These are phyloP conservation scores for Diabrotica balteata DNA, from an alignment of 2,888 invertebrate genomes.

Conservation along the genomic window DNA sequence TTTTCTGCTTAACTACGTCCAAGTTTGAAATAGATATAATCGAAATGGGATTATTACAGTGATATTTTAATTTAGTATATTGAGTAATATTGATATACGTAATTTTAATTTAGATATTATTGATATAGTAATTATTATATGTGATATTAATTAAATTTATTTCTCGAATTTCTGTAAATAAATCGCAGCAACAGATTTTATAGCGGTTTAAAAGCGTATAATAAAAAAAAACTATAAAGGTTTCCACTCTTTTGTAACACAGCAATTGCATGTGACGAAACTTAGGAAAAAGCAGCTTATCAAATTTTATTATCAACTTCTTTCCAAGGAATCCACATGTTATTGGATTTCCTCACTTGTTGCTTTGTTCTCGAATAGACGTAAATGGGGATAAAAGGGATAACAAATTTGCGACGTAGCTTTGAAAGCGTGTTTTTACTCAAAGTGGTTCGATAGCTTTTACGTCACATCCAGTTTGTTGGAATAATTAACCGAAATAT, in stretches of 20 bases:
- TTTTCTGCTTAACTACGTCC: too few relatives aligned
- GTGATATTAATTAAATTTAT: too few relatives aligned
- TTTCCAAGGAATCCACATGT: neutral
- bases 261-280: neutral
- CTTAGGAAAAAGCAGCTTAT: neutral
- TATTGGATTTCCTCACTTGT: conserved; percentile 8
- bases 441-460: conserved; percentile 17
- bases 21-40: too few relatives aligned
- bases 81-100: too few relatives aligned
- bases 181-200: too few relatives aligned
- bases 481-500: conserved; percentile 2
- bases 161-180: too few relatives aligned
- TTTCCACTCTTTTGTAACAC: neutral
- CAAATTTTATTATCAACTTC: neutral
- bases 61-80: too few relatives aligned
- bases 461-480: neutral
- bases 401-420: conserved; percentile 12
- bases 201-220: too few relatives aligned
- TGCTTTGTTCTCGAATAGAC: conserved; percentile 14
- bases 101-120: too few relatives aligned
- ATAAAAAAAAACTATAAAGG: too few relatives aligned
- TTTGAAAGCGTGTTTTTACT: conserved; percentile 13
- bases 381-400: conserved; percentile 12
- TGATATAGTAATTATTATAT: too few relatives aligned
- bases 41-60: too few relatives aligned